phyloP scores from a whole-genome alignment of 1,140 invertebrate genomes.

The Bombus breviceps region DNA sequence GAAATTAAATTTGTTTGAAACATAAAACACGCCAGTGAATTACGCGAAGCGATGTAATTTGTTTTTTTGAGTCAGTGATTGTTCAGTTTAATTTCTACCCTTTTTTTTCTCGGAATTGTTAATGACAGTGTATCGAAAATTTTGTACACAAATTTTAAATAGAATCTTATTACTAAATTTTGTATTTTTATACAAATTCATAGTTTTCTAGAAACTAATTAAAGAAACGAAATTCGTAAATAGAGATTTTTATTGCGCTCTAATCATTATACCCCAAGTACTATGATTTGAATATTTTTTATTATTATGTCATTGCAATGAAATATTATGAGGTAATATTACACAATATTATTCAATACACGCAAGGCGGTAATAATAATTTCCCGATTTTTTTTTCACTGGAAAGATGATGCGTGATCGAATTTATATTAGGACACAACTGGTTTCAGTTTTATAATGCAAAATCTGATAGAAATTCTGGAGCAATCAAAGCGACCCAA shows the following conservation, averaged over 20 bases:
- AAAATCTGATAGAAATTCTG: constrained; percentile 1
- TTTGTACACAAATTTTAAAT: background rate
- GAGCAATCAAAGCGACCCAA: constrained; percentile 15
- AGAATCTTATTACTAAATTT: background rate
- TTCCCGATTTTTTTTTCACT: too few species aligned
- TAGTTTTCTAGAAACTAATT: too few species aligned
- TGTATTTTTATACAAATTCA: background rate
- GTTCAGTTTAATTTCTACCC: background rate
- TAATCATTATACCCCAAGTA: too few species aligned
- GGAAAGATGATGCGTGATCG: background rate
- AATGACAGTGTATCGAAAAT: background rate
- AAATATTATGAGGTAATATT: too few species aligned
- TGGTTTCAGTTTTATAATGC: background rate
- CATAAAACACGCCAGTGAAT: background rate
- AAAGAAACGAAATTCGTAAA: too few species aligned
- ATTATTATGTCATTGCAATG: too few species aligned
- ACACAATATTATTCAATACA: background rate
- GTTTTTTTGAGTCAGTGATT: background rate
- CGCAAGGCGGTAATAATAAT: background rate
- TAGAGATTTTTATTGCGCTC: too few species aligned
- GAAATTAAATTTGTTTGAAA: background rate
- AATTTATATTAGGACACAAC: background rate
- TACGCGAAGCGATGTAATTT: background rate
- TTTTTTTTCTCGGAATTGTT: background rate
- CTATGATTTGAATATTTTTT: too few species aligned